These are phyloP conservation scores for Latrodectus geometricus DNA, from an alignment of 1,140 invertebrate species.

Conservation along the genomic window DNA sequence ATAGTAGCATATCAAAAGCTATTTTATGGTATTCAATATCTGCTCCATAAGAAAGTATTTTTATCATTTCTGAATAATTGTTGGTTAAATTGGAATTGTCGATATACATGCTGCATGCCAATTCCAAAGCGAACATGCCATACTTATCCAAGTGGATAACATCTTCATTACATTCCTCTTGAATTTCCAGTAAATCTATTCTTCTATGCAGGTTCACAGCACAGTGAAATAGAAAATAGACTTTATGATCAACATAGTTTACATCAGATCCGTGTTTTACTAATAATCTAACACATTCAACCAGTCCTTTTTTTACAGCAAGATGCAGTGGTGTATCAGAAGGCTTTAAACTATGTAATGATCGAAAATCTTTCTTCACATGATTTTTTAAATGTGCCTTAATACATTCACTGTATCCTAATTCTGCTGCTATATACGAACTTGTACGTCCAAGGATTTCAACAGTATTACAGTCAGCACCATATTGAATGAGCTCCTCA, in stretches of 20 bases:
- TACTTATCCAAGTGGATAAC: slow-evolving; percentile 66
- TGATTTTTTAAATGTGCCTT: slow-evolving; percentile 67
- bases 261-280: slow-evolving; percentile 67
- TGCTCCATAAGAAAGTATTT: slow-evolving; percentile 67
- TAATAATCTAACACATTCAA: slow-evolving; percentile 65
- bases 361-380: slow-evolving; percentile 68
- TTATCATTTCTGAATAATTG: slow-evolving; percentile 65
- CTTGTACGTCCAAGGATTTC: slow-evolving; percentile 68
- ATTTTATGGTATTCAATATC: slow-evolving; percentile 65
- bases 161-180: slow-evolving; percentile 67
- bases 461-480: slow-evolving; percentile 67
- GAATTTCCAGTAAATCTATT: slow-evolving; percentile 66
- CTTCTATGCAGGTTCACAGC: slow-evolving; percentile 59
- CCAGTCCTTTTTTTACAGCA: slow-evolving; percentile 66
- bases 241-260: slow-evolving; percentile 66
- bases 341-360: slow-evolving; percentile 66
- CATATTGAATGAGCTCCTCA: slow-evolving; percentile 65
- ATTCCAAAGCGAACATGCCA: slow-evolving; percentile 67
- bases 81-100: slow-evolving; percentile 64
- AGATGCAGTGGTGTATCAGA: slow-evolving; percentile 68
- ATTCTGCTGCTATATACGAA: slow-evolving; percentile 67
- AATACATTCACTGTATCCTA: slow-evolving; percentile 65
- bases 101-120: slow-evolving; percentile 67
- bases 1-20: slow-evolving; percentile 65
- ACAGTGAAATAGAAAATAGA: slow-evolving; percentile 67